Conservation (phyloP, 2,888 invertebrate species). For the Mystacides longicornis region DNA sequence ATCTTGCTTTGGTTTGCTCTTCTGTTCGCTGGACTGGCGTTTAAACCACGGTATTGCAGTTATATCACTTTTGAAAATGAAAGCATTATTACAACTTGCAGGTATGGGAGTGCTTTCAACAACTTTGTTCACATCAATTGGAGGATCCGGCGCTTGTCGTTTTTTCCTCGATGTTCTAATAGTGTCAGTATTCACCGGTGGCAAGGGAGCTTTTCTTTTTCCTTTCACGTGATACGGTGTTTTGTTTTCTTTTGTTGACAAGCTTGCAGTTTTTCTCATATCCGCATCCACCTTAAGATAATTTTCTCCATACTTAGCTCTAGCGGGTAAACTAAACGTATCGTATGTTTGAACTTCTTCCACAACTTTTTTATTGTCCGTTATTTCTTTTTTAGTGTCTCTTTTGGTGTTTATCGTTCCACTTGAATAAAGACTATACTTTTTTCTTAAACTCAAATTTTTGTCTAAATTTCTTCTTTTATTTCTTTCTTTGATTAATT, state of each 20-base stretch:
- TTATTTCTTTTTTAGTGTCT: constrained; percentile 7
- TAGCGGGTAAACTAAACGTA: constrained; percentile 38
- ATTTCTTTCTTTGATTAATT: constrained; percentile 53
- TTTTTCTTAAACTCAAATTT: constrained; percentile 55
- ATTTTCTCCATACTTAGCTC: constrained; percentile 27
- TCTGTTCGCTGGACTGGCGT: constrained; percentile 35
- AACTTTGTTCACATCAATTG: constrained; percentile 27
- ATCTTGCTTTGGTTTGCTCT: constrained; percentile 31
- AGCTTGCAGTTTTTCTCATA: constrained; percentile 54
- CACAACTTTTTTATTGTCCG: constrained; percentile 6
- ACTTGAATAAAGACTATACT: constrained; percentile 52
- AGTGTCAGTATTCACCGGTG: constrained; percentile 41
- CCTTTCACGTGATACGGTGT: constrained; percentile 64
- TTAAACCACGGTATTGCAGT: constrained; percentile 63
- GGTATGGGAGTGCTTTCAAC: not conserved
- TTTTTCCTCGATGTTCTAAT: constrained; percentile 37
- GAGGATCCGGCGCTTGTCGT: constrained; percentile 41
- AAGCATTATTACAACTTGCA: not conserved
- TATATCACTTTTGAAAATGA: constrained; percentile 24
- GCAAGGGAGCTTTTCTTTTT: constrained; percentile 65
- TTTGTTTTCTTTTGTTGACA: constrained; percentile 51
- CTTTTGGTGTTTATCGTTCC: constrained; percentile 23
- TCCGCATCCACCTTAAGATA: constrained; percentile 34
- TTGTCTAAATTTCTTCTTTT: constrained; percentile 50
- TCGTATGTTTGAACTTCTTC: constrained; percentile 32